Conservation (phyloP, 2,113 vertebrate genomes). For the Muscicapa adusta region DNA sequence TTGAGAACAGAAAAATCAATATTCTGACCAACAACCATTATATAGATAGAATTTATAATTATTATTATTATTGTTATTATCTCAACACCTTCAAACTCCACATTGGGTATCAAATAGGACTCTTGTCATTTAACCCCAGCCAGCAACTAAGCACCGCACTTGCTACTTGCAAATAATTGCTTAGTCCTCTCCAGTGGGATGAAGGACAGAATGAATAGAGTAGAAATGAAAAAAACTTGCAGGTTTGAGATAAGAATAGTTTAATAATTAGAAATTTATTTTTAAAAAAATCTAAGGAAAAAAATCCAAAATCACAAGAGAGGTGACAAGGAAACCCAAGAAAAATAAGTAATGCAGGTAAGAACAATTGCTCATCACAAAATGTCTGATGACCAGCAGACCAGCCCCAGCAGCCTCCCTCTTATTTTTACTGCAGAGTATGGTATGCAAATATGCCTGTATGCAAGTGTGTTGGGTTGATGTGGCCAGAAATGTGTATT, state of each 20-base stretch:
- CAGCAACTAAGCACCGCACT: not conserved
- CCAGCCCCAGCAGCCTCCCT: not conserved
- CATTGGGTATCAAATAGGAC: rapidly evolving
- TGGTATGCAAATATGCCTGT: no score
- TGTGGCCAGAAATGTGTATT: no score
- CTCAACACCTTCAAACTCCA: not conserved
- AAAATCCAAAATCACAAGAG: not conserved
- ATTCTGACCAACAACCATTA: not conserved
- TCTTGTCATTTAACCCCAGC: not conserved
- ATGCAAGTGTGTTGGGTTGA: no score
- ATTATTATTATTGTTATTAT: not conserved
- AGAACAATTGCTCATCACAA: not conserved
- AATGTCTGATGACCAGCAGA: not conserved
- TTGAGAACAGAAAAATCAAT: not conserved
- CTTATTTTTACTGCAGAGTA: not conserved
- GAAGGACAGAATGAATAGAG: not conserved
- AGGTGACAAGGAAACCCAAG: not conserved
- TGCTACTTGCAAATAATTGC: no score
- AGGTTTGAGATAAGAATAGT: not conserved
- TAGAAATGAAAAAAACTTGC: not conserved
- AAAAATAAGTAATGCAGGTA: not conserved
- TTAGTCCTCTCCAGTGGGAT: not conserved
- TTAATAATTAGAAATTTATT: not conserved
- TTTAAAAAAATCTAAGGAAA: not conserved
- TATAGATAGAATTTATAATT: not conserved